A percentile compares a stretch with the other conserved stretches of the same genome.
Conservation (phyloP, 37 sponge, comb jelly and placozoan species). For the Oscarella lobularis region DNA sequence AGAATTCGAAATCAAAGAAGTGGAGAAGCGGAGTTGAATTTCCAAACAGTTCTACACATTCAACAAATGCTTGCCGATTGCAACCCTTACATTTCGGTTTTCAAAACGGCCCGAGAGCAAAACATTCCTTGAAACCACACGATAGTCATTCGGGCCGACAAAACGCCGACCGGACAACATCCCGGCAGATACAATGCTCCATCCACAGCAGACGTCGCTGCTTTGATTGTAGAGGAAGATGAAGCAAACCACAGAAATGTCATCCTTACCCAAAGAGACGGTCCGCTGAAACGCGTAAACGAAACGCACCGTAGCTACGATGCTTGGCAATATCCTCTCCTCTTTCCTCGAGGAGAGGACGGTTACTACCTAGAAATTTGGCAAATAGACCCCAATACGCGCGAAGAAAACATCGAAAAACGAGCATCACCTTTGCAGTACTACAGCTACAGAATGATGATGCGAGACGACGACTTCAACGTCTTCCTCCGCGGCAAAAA, state of each 20-base stretch:
- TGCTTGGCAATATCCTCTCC: too few species aligned
- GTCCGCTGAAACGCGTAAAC: too few species aligned
- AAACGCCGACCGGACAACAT: constrained; percentile 2
- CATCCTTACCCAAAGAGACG: too few species aligned
- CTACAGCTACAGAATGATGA: constrained; percentile 27
- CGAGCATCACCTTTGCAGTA: constrained; percentile 26
- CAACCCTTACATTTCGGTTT: constrained; percentile 8
- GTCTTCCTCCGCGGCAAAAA: too few species aligned
- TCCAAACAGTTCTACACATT: background rate
- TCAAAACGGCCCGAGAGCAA: constrained; percentile 8
- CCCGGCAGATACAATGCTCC: constrained; percentile 22
- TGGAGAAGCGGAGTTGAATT: background rate
- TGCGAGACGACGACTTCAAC: too few species aligned
- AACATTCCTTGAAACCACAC: constrained; percentile 4
- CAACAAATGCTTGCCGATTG: constrained; percentile 9
- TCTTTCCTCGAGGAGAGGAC: too few species aligned
- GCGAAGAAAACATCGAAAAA: constrained; percentile 9
- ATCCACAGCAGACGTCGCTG: constrained; percentile 12
- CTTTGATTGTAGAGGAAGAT: constrained; percentile 14
- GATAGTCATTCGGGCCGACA: constrained; percentile 19
- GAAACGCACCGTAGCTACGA: too few species aligned
- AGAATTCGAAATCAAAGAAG: background rate
- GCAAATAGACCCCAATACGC: constrained; percentile 2
- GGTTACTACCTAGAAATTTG: constrained; percentile 7
- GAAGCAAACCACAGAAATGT: too few species aligned